phyloP scores from a whole-genome alignment of 2,797 vertebrate species.

The Neosalanx taihuensis region DNA sequence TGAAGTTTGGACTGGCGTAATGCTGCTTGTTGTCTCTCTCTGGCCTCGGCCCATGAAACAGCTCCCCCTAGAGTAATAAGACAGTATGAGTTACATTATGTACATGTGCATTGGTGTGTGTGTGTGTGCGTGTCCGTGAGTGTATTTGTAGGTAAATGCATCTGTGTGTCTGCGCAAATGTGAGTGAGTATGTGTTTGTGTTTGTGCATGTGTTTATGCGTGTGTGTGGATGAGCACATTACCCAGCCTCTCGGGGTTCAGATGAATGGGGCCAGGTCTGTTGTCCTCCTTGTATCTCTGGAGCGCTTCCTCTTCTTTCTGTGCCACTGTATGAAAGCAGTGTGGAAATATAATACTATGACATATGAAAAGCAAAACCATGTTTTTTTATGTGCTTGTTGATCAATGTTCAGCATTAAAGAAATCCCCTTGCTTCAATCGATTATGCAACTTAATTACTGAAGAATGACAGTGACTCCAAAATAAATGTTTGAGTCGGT shows the following conservation, averaged over 20 bases:
- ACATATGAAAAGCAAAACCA: constrained; percentile 16
- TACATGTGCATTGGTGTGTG: background rate
- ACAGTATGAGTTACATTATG: background rate
- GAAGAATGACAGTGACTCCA: too few species aligned
- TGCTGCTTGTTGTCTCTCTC: constrained; percentile 72
- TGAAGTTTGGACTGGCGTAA: constrained; percentile 70
- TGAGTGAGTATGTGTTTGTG: too few species aligned
- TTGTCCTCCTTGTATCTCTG: constrained; percentile 68
- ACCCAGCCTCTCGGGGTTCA: constrained; percentile 77
- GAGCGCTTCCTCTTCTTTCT: constrained; percentile 72
- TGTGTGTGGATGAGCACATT: constrained; percentile 10
- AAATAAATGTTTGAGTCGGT: background rate
- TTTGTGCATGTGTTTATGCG: background rate
- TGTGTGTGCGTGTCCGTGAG: background rate
- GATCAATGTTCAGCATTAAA: too few species aligned
- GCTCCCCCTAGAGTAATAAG: constrained; percentile 71
- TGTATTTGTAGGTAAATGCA: background rate
- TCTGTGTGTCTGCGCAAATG: too few species aligned
- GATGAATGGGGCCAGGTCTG: constrained; percentile 56
- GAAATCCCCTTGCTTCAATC: background rate
- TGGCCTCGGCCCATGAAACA: constrained; percentile 69
- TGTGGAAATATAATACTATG: background rate
- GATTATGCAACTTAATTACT: background rate
- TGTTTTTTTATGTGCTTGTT: background rate
- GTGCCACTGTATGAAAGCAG: constrained; percentile 67